Base-by-base conservation (phyloP, 2,113 vertebrate genomes). In the Rhegmatorhina hoffmannsi region DNA sequence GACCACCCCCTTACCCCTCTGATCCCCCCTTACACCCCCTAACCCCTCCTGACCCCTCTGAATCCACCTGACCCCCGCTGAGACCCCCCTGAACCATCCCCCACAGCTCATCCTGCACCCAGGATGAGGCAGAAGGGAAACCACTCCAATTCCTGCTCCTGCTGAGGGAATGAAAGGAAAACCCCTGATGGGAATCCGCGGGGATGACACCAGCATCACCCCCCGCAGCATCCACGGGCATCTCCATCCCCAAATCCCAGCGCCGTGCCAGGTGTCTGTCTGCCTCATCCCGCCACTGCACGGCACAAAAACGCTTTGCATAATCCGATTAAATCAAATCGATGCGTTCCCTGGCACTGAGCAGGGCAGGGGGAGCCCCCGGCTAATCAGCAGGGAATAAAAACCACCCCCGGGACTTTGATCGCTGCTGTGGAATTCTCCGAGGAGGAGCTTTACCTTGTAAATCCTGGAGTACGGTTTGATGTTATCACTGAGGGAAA, bases 141-240 rank as follows among this genome's bases (percentile, higher is more conserved):
- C 1, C 20, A 0, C 44, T 21, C 21, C 0, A 2, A 7, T 49
- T 36, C 25, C 52, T 36, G 36, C 36, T 56, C 33, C 38, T 23
- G 62, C 34, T 9, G 56, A 20, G n/a, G 56, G 31, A 72, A 78
- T 72, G 2, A 4, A 20, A 70, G 74, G 66, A 62, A 62, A 87
- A 56, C 67, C 36, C 17, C 18, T 0, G 0, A 5, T 0, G 26
- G 62, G 46, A 34, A 72, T 11, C 24, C 10, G 50, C 1, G 0
- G 63, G 16, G 69, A 31, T 5, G 0, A 0, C 17, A 19, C 40
- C 68, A 36, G 49, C 44, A 40, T 9, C 62, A 34, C 11, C 14
- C 46, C 52, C 62, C 38, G 33, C 36, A 43, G 40, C 40, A 43
- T 43, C 63, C 76, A 7, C 1, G 10, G 55, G 47, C 13, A 3